Conservation (phyloP, 2,113 vertebrate species). For the Lophochroa leadbeateri region DNA sequence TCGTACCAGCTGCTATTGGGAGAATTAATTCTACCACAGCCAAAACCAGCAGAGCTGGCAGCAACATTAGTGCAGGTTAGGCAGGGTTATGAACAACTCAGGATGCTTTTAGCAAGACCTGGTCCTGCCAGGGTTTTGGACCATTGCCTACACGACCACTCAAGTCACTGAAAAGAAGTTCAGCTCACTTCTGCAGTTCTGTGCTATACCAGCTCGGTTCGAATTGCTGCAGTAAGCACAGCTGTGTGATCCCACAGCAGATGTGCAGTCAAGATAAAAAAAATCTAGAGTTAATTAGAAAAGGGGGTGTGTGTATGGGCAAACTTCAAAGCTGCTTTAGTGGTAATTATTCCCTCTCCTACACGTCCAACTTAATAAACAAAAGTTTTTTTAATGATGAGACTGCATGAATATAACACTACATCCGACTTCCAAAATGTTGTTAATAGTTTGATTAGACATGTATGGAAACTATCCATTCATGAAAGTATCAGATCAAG, state of each 20-base stretch:
- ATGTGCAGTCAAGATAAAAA: not conserved
- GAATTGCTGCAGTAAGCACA: not conserved
- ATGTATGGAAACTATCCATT: accelerated
- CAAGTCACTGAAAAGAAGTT: not conserved
- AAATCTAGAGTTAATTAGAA: not conserved
- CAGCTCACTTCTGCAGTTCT: not conserved
- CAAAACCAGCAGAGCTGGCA: not conserved
- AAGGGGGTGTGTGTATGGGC: accelerated
- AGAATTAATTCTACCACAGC: not conserved
- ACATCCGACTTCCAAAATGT: not conserved
- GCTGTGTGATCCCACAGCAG: not conserved
- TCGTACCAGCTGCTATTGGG: not conserved
- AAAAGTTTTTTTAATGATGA: not conserved
- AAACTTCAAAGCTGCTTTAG: not conserved
- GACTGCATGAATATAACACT: not conserved
- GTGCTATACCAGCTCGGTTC: not conserved
- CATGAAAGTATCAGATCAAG: not conserved
- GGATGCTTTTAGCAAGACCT: not conserved
- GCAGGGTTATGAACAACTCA: not conserved
- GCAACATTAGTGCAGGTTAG: not conserved
- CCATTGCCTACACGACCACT: not conserved
- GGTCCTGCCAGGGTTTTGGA: not conserved
- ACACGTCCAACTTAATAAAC: not conserved
- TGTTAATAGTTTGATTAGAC: not conserved
- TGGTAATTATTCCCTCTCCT: not conserved